Conservation (phyloP, 1,140 invertebrate species). For the Mycetomoellerius zeteki region DNA sequence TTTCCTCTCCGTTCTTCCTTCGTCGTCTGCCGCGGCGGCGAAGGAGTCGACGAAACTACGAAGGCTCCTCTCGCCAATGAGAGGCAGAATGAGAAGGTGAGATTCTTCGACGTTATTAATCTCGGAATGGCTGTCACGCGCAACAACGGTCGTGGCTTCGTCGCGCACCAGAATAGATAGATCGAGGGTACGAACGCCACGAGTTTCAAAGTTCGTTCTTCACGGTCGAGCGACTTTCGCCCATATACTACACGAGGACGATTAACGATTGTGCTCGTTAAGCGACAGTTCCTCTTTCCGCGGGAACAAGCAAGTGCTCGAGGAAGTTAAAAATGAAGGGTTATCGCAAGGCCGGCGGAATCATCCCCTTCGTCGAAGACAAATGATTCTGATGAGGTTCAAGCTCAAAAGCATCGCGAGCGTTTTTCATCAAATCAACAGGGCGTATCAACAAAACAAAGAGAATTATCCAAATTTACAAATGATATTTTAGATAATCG, state of each 20-base stretch:
- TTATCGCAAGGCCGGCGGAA: constrained; percentile 44
- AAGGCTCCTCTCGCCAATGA: constrained; percentile 33
- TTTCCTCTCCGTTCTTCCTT: constrained; percentile 25
- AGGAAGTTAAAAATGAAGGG: not conserved
- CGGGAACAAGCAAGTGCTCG: constrained; percentile 25
- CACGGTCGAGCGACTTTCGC: constrained; percentile 72
- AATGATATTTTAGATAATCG: constrained; percentile 49
- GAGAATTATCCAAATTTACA: constrained; percentile 26
- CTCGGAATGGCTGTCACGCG: constrained; percentile 71
- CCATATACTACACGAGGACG: constrained; percentile 67
- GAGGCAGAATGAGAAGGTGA: constrained; percentile 62
- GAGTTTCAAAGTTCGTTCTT: constrained; percentile 72
- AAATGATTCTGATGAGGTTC: constrained; percentile 62
- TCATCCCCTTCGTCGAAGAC: constrained; percentile 68
- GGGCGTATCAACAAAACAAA: constrained; percentile 32
- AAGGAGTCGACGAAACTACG: constrained; percentile 46
- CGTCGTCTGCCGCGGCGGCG: not conserved
- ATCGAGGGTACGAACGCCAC: constrained; percentile 51
- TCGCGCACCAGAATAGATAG: constrained; percentile 58
- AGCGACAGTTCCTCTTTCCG: constrained; percentile 65
- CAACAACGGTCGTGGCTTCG: constrained; percentile 64
- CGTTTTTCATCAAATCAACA: constrained; percentile 13
- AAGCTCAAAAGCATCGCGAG: constrained; percentile 26
- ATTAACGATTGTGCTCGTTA: constrained; percentile 77
- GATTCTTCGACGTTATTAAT: constrained; percentile 78